phyloP scores from a whole-genome alignment of 2,888 invertebrate genomes.

The Pristionchus mayeri region DNA sequence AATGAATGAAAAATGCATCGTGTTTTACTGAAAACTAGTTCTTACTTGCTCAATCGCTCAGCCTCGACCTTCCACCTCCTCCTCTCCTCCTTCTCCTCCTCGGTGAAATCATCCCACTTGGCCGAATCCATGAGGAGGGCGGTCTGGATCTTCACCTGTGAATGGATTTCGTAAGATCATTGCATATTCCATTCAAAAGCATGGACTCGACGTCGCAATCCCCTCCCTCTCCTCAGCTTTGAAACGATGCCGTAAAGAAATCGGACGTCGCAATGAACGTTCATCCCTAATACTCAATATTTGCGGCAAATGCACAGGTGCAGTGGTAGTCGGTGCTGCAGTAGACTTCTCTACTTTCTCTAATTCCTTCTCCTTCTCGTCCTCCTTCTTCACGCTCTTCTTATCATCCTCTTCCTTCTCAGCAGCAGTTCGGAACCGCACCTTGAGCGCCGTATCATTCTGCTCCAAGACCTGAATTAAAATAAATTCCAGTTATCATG shows the following conservation, averaged over 20 bases:
- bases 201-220: too few relatives aligned
- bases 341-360: slow-evolving; percentile 54
- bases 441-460: slow-evolving; percentile 52
- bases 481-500: background rate
- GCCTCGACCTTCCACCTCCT: slow-evolving; percentile 37
- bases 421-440: slow-evolving; percentile 53
- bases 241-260: too few relatives aligned
- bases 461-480: background rate
- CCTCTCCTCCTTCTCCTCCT: slow-evolving; percentile 45
- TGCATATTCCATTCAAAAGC: too few relatives aligned
- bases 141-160: slow-evolving; percentile 38
- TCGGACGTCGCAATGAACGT: too few relatives aligned
- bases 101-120: slow-evolving; percentile 42
- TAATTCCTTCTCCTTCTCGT: slow-evolving; percentile 58
- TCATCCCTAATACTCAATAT: too few relatives aligned
- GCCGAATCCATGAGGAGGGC: background rate
- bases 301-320: slow-evolving; percentile 48
- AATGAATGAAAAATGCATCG: too few relatives aligned
- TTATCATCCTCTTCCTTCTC: slow-evolving; percentile 54
- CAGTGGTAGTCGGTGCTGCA: slow-evolving; percentile 54
- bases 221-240: too few relatives aligned
- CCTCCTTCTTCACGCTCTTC: slow-evolving; percentile 56
- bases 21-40: too few relatives aligned
- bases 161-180: background rate
- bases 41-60: slow-evolving; percentile 40